A percentile compares a stretch with the other conserved stretches of the same genome.
Evolutionary conservation across 2,888 invertebrate genomes (phyloP).

Genomic region (Drosophila merina): DNA sequence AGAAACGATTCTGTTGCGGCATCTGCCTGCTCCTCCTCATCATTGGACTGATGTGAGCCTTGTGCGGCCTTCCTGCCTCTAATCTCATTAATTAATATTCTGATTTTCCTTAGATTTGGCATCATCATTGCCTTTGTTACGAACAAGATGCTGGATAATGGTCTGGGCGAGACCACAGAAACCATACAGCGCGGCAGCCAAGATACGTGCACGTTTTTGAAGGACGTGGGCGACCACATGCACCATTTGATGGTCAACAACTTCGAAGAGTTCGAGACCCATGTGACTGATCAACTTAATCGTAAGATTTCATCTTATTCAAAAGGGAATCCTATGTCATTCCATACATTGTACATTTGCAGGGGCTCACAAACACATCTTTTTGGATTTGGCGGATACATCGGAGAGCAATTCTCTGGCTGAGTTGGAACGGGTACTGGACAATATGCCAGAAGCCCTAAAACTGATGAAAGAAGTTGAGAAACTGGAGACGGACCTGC

Average conservation of each 20-base stretch:
- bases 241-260: slow-evolving; percentile 89
- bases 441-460: slow-evolving; percentile 88
- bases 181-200: slow-evolving; percentile 87
- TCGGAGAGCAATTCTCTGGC: slow-evolving; percentile 91
- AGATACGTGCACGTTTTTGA: slow-evolving; percentile 89
- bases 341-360: not conserved
- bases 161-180: slow-evolving; percentile 87
- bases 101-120: slow-evolving; percentile 88
- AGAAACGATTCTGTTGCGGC: slow-evolving; percentile 90
- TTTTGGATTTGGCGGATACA: slow-evolving; percentile 89
- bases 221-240: slow-evolving; percentile 89
- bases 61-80: rapidly evolving
- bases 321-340: too few species aligned
- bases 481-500: slow-evolving; percentile 87
- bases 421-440: slow-evolving; percentile 89
- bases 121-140: slow-evolving; percentile 96
- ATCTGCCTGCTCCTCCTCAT: slow-evolving; percentile 91
- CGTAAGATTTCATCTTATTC: slow-evolving; percentile 84
- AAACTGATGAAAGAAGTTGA: slow-evolving; percentile 88
- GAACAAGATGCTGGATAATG: slow-evolving; percentile 92
- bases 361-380: slow-evolving; percentile 86
- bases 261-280: slow-evolving; percentile 89
- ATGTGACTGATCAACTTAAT: slow-evolving; percentile 87
- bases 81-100: not conserved
- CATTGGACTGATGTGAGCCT: slow-evolving; percentile 85